phyloP scores from a whole-genome alignment of 2,797 vertebrate genomes.

The Poeciliopsis gracilis region DNA sequence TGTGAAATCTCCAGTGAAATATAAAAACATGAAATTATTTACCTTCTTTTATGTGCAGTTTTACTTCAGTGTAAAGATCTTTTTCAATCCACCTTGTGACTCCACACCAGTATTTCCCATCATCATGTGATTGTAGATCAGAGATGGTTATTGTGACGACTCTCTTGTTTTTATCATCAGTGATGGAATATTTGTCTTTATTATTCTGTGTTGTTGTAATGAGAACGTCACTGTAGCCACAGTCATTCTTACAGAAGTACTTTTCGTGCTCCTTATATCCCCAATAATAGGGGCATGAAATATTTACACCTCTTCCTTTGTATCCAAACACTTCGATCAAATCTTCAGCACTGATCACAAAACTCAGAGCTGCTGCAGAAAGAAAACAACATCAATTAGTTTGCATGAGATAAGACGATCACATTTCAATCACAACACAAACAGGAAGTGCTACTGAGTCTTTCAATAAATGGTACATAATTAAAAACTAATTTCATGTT shows the following conservation, averaged over 20 bases:
- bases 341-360: background rate
- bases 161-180: slow-evolving; percentile 10
- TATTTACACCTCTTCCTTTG: background rate
- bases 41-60: slow-evolving; percentile 36
- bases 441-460: too few species aligned
- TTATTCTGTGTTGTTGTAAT: slow-evolving; percentile 14
- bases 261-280: slow-evolving; percentile 50
- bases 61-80: slow-evolving; percentile 47
- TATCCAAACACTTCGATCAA: slow-evolving; percentile 35
- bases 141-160: slow-evolving; percentile 37
- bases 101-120: slow-evolving; percentile 59
- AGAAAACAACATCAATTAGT: background rate
- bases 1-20: too few species aligned
- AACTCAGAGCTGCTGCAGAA: slow-evolving; percentile 23
- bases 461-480: too few species aligned
- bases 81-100: background rate
- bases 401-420: too few species aligned
- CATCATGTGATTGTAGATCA: background rate
- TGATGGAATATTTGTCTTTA: slow-evolving; percentile 33
- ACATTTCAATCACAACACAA: too few species aligned
- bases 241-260: slow-evolving; percentile 61
- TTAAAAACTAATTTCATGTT: too few species aligned
- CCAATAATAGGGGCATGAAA: background rate
- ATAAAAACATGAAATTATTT: background rate
- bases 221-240: slow-evolving; percentile 18